Conservation (phyloP, 2,888 invertebrate genomes). For the Heliconius ethilla region DNA sequence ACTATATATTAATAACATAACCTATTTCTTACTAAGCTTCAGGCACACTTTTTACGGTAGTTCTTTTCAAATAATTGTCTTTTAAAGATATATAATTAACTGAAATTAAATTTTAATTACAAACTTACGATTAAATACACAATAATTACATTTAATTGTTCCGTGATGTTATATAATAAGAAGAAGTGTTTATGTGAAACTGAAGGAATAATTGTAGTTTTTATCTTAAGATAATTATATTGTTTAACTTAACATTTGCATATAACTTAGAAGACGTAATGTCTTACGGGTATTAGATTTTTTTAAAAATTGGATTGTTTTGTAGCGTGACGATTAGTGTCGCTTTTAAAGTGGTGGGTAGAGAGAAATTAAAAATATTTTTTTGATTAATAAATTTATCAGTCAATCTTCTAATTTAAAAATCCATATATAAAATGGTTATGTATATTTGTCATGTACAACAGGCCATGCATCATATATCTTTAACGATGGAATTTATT, state of each 20-base stretch:
- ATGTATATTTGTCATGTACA: too few relatives aligned
- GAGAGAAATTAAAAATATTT: too few relatives aligned
- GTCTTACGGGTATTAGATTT: neutral
- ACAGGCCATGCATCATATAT: too few relatives aligned
- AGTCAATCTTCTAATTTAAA: too few relatives aligned
- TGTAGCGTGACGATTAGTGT: too few relatives aligned
- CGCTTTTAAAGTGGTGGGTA: too few relatives aligned
- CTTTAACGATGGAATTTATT: too few relatives aligned
- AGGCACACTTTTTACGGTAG: too few relatives aligned
- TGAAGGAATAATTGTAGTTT: neutral
- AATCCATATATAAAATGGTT: too few relatives aligned
- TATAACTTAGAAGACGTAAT: neutral
- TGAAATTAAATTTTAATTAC: slow-evolving; percentile 13
- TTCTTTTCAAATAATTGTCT: slow-evolving; percentile 6
- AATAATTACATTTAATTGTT: slow-evolving; percentile 17
- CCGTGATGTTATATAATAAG: neutral
- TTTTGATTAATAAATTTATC: too few relatives aligned
- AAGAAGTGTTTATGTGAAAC: slow-evolving; percentile 5
- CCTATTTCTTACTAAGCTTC: neutral
- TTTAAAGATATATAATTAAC: slow-evolving; percentile 2
- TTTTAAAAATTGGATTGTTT: too few relatives aligned
- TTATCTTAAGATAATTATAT: slow-evolving; percentile 4
- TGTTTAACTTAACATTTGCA: slow-evolving; percentile 5
- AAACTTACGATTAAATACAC: slow-evolving; percentile 2
- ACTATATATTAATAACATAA: neutral